Evolutionary conservation across 2,113 vertebrate species (phyloP).

Genomic region (Anguilla rostrata): DNA sequence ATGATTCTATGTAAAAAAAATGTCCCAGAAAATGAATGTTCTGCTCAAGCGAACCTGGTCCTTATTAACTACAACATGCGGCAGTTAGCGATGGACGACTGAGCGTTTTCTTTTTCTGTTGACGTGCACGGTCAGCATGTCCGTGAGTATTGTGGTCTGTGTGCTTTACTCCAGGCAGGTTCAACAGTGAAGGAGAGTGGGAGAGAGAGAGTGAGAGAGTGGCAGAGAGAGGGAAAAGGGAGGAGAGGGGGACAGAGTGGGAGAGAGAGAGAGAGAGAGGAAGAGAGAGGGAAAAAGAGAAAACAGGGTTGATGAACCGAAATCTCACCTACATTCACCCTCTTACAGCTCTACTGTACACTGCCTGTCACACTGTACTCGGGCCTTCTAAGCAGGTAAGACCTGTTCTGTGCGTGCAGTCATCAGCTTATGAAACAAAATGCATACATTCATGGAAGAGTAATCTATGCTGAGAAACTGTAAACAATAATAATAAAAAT

Average conservation of each 20-base stretch:
- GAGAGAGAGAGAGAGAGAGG: no score
- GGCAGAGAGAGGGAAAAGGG: no score
- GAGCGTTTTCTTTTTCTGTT: background rate
- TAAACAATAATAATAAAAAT: background rate
- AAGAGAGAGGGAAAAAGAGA: background rate
- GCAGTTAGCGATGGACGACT: background rate
- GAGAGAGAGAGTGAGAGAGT: no score
- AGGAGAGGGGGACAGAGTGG: no score
- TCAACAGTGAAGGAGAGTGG: background rate
- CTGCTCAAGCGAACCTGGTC: background rate
- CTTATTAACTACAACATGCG: background rate
- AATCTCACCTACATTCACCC: background rate
- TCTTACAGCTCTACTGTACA: background rate
- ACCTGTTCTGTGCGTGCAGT: background rate
- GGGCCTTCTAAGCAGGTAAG: background rate
- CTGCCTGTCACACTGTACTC: background rate
- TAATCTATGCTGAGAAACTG: slow-evolving; percentile 6
- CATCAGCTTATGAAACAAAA: background rate
- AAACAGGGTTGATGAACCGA: background rate
- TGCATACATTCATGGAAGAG: background rate
- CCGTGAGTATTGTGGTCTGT: background rate
- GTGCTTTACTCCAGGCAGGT: background rate
- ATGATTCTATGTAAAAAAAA: background rate
- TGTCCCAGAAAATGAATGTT: background rate
- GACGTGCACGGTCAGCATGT: background rate